phyloP scores from a whole-genome alignment of 2,888 invertebrate genomes.

The Hoplodrina blanda region DNA sequence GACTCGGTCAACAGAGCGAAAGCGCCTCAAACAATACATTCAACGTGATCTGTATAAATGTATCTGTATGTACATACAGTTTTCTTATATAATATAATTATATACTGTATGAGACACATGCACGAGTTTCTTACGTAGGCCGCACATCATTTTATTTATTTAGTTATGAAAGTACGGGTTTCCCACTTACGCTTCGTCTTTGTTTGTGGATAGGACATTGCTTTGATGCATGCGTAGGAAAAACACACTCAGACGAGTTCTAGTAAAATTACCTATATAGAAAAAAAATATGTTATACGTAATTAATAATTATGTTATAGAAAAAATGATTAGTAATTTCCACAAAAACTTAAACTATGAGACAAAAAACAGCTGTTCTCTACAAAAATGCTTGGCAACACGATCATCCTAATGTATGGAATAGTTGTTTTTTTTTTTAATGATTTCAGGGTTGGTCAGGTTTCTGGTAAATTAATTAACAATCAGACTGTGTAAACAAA shows the following conservation, averaged over 20 bases:
- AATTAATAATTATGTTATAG: no score
- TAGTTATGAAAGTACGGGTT: conserved; percentile 34
- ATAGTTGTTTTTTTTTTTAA: no score
- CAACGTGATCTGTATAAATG: conserved; percentile 30
- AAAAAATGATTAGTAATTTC: no score
- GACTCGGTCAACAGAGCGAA: conserved; percentile 2
- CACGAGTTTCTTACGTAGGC: conserved; percentile 2
- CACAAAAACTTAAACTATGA: no score
- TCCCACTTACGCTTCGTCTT: conserved; percentile 21
- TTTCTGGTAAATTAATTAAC: no score
- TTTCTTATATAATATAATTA: conserved; percentile 28
- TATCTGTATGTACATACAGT: conserved; percentile 1
- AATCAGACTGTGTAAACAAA: no score
- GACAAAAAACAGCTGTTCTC: no score
- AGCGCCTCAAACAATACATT: conserved; percentile 16
- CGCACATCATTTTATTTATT: conserved; percentile 16
- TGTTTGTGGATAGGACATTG: conserved; percentile 21
- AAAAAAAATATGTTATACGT: no score
- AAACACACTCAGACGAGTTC: conserved; percentile 10
- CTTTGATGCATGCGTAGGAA: conserved; percentile 14
- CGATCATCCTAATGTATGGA: no score
- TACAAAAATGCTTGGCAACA: no score
- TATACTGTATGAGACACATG: conserved; percentile 3
- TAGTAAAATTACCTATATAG: no score
- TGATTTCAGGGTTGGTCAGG: no score